Percentiles rank a stretch among this genome's conserved stretches.
These are phyloP conservation scores for Latheticus oryzae DNA, from an alignment of 2,888 invertebrate species.

Conservation along the genomic window DNA sequence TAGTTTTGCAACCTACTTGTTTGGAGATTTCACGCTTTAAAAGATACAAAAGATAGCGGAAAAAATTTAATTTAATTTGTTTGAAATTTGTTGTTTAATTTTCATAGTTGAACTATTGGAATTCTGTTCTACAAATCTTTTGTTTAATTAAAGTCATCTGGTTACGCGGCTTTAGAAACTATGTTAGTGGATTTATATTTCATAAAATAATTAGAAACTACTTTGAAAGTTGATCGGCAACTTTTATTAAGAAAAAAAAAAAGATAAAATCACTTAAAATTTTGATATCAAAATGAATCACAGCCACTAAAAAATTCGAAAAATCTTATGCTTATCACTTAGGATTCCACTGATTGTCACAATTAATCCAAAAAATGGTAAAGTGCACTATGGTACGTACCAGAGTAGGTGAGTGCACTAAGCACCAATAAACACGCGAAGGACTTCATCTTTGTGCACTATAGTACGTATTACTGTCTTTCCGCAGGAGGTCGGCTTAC, in stretches of 20 bases:
- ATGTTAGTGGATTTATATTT: slow-evolving; percentile 44
- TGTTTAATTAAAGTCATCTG: too few species aligned
- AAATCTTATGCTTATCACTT: slow-evolving; percentile 5
- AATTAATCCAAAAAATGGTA: slow-evolving; percentile 14
- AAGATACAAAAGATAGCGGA: too few species aligned
- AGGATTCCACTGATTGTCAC: slow-evolving; percentile 13
- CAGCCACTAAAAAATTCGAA: slow-evolving; percentile 9
- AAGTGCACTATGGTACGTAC: slow-evolving; percentile 60
- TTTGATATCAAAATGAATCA: slow-evolving; percentile 25
- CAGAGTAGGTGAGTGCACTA: slow-evolving; percentile 63
- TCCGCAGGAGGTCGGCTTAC: slow-evolving; percentile 55
- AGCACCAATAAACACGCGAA: slow-evolving; percentile 64
- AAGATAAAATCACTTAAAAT: too few species aligned
- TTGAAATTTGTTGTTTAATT: background rate
- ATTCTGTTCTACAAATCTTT: too few species aligned
- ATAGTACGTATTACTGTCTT: slow-evolving; percentile 56
- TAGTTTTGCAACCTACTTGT: slow-evolving; percentile 40
- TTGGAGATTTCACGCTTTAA: slow-evolving; percentile 34
- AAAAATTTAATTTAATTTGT: too few species aligned
- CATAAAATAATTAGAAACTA: slow-evolving; percentile 41
- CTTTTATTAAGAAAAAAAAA: too few species aligned
- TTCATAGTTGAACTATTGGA: background rate
- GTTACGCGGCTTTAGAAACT: too few species aligned
- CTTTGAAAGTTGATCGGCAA: slow-evolving; percentile 45
- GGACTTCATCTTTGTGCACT: slow-evolving; percentile 61